Evolutionary conservation across 2,797 vertebrate genomes (phyloP).

Genomic region (Caiman crocodilus): DNA sequence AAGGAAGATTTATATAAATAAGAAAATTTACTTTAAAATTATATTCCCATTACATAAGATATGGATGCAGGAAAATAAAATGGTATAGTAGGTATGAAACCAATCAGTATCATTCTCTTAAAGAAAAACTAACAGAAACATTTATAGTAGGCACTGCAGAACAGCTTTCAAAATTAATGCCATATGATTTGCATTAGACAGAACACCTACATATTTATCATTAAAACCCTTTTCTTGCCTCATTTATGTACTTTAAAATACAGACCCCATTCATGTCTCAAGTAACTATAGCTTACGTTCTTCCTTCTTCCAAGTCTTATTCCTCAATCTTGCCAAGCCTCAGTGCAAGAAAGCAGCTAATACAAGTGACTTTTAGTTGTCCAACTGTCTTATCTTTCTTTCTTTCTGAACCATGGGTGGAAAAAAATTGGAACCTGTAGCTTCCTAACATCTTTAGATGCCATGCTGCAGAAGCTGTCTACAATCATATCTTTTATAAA

Average conservation of each 20-base stretch:
- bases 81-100: constrained; percentile 8
- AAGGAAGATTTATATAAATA: constrained; percentile 82
- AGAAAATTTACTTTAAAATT: constrained; percentile 38
- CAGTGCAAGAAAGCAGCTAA: neutral
- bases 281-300: neutral
- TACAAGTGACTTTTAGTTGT: neutral
- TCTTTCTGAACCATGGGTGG: neutral
- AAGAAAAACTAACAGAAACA: constrained; percentile 44
- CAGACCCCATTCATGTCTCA: neutral
- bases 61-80: neutral
- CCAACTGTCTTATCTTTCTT: neutral
- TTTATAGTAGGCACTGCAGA: constrained; percentile 37
- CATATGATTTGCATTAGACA: constrained; percentile 36
- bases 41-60: constrained; percentile 35
- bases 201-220: constrained; percentile 43
- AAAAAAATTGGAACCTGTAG: neutral
- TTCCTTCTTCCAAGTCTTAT: constrained; percentile 3
- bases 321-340: neutral
- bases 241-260: constrained; percentile 51
- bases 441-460: neutral
- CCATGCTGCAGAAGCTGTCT: neutral
- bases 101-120: constrained; percentile 31
- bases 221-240: constrained; percentile 35
- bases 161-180: constrained; percentile 54
- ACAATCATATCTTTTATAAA: neutral